These are phyloP conservation scores for Diuraphis noxia DNA, from an alignment of 1,140 invertebrate species.

Conservation along the genomic window DNA sequence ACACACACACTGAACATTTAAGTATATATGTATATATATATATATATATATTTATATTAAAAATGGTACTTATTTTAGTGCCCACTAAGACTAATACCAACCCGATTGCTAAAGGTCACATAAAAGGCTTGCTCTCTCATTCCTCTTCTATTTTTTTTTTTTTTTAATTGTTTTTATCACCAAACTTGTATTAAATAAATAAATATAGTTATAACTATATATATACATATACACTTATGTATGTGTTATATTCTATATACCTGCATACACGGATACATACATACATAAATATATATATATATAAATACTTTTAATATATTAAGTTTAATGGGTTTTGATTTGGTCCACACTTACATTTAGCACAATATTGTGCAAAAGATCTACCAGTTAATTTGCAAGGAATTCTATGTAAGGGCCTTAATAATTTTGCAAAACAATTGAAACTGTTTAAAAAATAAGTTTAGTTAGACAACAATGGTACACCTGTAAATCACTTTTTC, in stretches of 20 bases:
- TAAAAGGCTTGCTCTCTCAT: conserved; percentile 38
- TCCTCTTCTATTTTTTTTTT: conserved; percentile 11
- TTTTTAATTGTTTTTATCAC: conserved; percentile 15
- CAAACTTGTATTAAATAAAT: conserved; percentile 4
- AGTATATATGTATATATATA: conserved; percentile 14
- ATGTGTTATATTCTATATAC: conserved; percentile 7
- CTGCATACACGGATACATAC: neutral
- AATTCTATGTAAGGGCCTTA: neutral
- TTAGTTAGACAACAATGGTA: conserved; percentile 43
- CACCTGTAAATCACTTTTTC: conserved; percentile 1
- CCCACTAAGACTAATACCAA: conserved; percentile 47
- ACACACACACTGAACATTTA: conserved; percentile 33
- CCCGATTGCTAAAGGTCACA: neutral
- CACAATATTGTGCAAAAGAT: conserved; percentile 42
- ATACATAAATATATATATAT: conserved; percentile 27
- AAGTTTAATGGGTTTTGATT: conserved; percentile 51
- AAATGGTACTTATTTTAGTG: conserved; percentile 41
- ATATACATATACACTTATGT: conserved; percentile 1
- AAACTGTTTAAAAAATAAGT: neutral
- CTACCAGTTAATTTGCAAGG: neutral
- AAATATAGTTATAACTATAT: neutral
- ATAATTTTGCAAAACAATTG: conserved; percentile 11
- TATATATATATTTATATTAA: conserved; percentile 20
- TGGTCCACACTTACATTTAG: conserved; percentile 51
- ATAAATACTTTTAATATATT: neutral